Evolutionary conservation across 2,113 vertebrate genomes (phyloP), one percentile per base, ranked within the genome.

Genomic region (Channa maculata): DNA sequence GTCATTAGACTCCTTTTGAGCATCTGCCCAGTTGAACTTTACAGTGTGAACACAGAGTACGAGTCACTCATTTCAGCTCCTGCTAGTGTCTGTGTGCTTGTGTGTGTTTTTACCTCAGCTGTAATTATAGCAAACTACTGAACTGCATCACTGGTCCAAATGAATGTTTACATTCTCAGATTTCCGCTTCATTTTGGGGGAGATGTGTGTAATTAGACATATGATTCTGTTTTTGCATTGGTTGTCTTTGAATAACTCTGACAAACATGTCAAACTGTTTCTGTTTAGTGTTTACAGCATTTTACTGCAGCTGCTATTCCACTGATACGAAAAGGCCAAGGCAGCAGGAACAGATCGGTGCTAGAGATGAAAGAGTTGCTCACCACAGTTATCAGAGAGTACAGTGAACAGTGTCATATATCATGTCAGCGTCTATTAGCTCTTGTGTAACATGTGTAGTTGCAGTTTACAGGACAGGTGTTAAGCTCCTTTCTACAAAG

Each of bases 131-230:
- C 59, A 68, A 67, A 68, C 62, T 14, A 3, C 15, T 72, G 45
- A 72, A 65, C 72, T 70, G 36, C 15, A 39, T 78, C 69, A 80
- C n/a, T 45, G 38, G 66, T 86, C 78, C 66, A 67, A 64, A 51
- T 79, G 55, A 88, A 86, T 88, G 80, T 84, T 83, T 80, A 81
- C 70, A 61, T 78, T 84, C 86, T 88, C 48, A 69, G 75, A 82
- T 49, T 41, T 57, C 24, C 4, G 43, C 49, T 38, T 65, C 41
- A 45, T 52, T 83, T 75, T 54, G 34, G 36, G 50, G 37, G 8
- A 67, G 13, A 33, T 63, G n/a, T 34, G 63, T 51, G 44, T 46
- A 8, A 37, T 74, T 41, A 5, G n/a, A 41, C 37, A 49, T 54
- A 61, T 44, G 59, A 34, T 11, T 71, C 3, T 75, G 14, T 69